Conservation (phyloP, 2,113 vertebrate species). For the Urocynchramus pylzowi region DNA sequence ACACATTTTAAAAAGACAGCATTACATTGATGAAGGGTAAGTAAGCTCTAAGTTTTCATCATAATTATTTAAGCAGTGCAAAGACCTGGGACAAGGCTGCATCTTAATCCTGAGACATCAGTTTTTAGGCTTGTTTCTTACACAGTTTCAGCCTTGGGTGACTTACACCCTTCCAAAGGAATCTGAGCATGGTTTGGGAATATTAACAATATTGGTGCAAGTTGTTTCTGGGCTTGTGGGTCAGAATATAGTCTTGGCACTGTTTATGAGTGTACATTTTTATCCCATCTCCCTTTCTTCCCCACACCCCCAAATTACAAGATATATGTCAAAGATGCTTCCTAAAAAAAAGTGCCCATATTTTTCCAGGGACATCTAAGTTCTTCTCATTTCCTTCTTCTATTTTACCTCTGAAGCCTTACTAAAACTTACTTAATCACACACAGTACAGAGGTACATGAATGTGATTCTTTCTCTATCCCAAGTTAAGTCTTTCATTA, state of each 20-base stretch:
- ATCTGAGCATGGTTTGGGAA: neutral
- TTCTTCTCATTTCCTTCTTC: neutral
- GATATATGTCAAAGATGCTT: neutral
- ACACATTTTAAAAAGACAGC: neutral
- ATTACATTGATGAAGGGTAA: neutral
- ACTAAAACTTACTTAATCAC: neutral
- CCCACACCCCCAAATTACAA: neutral
- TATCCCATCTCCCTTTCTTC: neutral
- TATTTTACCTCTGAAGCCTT: neutral
- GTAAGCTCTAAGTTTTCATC: neutral
- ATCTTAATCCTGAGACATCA: neutral
- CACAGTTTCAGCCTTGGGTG: neutral
- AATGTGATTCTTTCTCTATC: neutral
- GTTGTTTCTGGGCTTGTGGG: neutral
- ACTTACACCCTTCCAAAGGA: neutral
- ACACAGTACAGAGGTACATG: neutral
- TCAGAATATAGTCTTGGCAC: neutral
- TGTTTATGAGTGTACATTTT: neutral
- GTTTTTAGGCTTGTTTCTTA: neutral
- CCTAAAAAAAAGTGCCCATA: neutral
- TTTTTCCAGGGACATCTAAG: neutral
- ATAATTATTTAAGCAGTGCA: neutral
- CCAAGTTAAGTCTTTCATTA: neutral
- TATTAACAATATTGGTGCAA: neutral
- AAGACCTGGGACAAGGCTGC: neutral